Evolutionary conservation across 2,113 vertebrate genomes (phyloP), one percentile per base, ranked within the genome.

Genomic region (Sinocyclocheilus rhinocerous): DNA sequence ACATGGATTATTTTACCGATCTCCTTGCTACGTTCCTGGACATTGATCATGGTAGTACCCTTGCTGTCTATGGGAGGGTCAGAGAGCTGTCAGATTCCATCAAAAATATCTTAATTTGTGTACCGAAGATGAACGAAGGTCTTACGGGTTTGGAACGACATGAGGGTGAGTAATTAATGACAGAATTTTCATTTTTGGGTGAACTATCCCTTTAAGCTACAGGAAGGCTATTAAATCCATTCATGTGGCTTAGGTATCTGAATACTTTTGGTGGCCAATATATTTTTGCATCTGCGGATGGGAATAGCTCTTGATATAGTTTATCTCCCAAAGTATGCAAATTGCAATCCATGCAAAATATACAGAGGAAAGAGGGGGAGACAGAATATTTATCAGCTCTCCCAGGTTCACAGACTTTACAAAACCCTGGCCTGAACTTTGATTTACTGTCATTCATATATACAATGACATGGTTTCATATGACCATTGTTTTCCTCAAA

Each of bases 281-380:
- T 24, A 39, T 61, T 57, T 79, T 79, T 63, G 57, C 33, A 16
- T 77, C 11, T 63, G 57, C 6, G 24, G 65, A 83, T 73, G 20
- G 6, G 13, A 76, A 80, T 61, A 33, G 42, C 59, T 50, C 24
- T 29, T 42, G 39, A 77, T 77, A 24, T 45, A 75, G 77, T 79
- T 79, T 61, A 80, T 85, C 57, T 76, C 29, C 9, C 11, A 48
- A 85, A 33, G 6, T 77, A 85, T 78, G 84, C 75, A 78, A 85
- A 85, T 85, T 22, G 26, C 13, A 18, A 45, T 48, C 55, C 39
- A 85, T 85, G 75, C 61, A 85, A 85, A 85, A 76, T 52, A 85
- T 59, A 59, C 50, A 55, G 52, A 72, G 83, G 24, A 77, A 72
- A 77, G 73, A 45, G 24, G 10, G n/a, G 55, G 4, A 76, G 26